phyloP scores from a whole-genome alignment of 2,113 vertebrate species.

The Ovibos moschatus region DNA sequence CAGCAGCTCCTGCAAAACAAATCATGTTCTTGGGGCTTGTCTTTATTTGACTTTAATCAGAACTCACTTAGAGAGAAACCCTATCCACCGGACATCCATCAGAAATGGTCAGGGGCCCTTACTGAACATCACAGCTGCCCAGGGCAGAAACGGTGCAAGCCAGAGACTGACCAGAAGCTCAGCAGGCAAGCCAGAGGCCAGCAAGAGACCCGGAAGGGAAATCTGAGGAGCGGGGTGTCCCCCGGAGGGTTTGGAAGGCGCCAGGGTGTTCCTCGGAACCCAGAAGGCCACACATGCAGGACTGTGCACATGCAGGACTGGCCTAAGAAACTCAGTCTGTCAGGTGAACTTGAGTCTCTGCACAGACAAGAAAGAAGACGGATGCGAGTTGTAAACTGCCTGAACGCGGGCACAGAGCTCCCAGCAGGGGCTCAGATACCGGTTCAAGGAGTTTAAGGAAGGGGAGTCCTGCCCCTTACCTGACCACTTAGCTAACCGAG shows the following conservation, averaged over 20 bases:
- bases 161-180: not conserved
- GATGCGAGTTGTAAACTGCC: not conserved
- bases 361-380: not conserved
- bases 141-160: not conserved
- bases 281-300: not conserved
- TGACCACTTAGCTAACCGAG: not conserved
- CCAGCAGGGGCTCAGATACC: not conserved
- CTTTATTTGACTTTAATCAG: not conserved
- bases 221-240: not conserved
- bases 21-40: not conserved
- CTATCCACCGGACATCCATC: not conserved
- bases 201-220: not conserved
- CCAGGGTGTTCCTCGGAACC: not conserved
- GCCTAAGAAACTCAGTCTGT: not conserved
- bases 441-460: not conserved
- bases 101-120: not conserved
- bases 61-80: not conserved
- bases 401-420: not conserved
- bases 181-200: not conserved
- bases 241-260: not conserved
- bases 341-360: not conserved
- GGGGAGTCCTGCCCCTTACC: not conserved
- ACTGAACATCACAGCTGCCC: not conserved
- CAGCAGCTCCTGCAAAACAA: not conserved
- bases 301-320: not conserved